Conservation (phyloP, 1,140 invertebrate species). For the Lutraria rhynchaena region DNA sequence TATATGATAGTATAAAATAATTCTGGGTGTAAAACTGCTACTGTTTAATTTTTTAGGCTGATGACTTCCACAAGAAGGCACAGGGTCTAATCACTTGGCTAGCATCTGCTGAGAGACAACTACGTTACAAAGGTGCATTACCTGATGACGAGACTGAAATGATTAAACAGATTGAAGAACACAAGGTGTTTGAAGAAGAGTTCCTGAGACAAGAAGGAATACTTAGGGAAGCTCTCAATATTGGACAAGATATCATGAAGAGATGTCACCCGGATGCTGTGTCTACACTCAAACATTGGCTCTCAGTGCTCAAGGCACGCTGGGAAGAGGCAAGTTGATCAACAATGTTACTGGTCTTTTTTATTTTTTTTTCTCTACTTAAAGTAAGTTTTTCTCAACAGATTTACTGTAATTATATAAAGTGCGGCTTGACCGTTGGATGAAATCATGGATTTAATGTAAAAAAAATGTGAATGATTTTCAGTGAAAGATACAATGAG, state of each 20-base stretch:
- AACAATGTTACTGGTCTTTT: too few relatives aligned
- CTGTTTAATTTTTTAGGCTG: constrained; percentile 86
- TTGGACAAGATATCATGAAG: constrained; percentile 93
- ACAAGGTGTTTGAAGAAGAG: constrained; percentile 89
- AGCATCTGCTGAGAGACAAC: constrained; percentile 95
- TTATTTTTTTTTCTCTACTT: background rate
- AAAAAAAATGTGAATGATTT: too few relatives aligned
- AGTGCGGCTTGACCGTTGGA: too few relatives aligned
- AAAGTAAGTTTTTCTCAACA: too few relatives aligned
- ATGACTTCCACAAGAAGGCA: constrained; percentile 95
- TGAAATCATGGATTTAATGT: too few relatives aligned
- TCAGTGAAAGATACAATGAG: too few relatives aligned
- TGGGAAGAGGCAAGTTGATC: constrained; percentile 86
- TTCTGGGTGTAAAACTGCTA: too few relatives aligned
- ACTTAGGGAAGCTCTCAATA: constrained; percentile 92
- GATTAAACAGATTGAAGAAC: constrained; percentile 82
- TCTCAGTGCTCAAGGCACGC: constrained; percentile 97
- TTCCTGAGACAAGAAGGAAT: constrained; percentile 92
- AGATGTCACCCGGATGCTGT: constrained; percentile 97
- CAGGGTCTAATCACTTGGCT: constrained; percentile 98
- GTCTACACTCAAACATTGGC: constrained; percentile 98
- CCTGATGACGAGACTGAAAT: constrained; percentile 89
- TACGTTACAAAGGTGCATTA: constrained; percentile 91
- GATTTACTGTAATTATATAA: too few relatives aligned
- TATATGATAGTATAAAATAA: too few relatives aligned